phyloP scores from a whole-genome alignment of 2,113 vertebrate species.

The Thomomys bottae region DNA sequence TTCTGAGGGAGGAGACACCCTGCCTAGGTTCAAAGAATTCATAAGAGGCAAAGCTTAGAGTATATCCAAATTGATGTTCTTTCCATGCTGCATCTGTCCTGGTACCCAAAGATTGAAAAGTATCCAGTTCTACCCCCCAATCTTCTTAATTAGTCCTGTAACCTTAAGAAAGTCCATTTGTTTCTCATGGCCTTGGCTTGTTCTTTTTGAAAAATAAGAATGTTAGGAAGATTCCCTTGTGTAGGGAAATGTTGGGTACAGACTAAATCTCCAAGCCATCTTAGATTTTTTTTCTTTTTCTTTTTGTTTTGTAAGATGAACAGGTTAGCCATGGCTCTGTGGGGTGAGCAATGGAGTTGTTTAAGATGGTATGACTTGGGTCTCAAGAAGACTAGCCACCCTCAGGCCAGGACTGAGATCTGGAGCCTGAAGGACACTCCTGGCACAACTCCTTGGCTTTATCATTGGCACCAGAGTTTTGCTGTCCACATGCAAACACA shows the following conservation, averaged over 20 bases:
- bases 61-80: background rate
- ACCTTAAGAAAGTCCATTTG: conserved; percentile 11
- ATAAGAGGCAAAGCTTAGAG: background rate
- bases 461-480: background rate
- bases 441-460: background rate
- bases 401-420: background rate
- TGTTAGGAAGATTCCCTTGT: background rate
- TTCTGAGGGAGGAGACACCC: background rate
- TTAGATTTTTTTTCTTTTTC: conserved; percentile 1
- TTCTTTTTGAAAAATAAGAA: background rate
- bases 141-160: background rate
- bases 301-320: conserved; percentile 11
- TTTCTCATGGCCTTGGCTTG: background rate
- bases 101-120: background rate
- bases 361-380: background rate
- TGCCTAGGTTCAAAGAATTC: background rate
- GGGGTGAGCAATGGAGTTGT: background rate
- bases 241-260: background rate
- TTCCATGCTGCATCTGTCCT: background rate
- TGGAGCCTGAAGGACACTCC: background rate
- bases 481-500: background rate
- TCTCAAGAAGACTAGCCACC: background rate
- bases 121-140: background rate
- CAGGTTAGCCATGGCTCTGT: background rate
- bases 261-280: background rate